phyloP scores from a whole-genome alignment of 2,888 invertebrate species.

The Melinaea marsaeus region DNA sequence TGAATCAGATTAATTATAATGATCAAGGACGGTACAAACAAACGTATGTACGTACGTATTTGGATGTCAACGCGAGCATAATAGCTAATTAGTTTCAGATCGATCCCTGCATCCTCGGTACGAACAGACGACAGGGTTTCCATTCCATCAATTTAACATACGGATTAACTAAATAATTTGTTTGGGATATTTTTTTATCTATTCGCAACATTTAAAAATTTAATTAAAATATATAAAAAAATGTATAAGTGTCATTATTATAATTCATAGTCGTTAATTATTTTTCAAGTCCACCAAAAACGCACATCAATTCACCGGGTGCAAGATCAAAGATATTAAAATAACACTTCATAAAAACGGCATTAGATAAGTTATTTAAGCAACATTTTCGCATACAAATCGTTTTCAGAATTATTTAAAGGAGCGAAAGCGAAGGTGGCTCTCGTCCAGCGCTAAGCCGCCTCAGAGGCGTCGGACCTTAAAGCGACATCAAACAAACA shows the following conservation, averaged over 20 bases:
- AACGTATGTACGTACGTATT: slow-evolving; percentile 26
- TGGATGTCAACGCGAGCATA: slow-evolving; percentile 51
- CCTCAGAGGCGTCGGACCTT: slow-evolving; percentile 53
- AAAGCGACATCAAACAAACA: slow-evolving; percentile 65
- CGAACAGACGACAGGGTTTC: slow-evolving; percentile 32
- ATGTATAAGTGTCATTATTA: no score
- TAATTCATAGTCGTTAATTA: no score
- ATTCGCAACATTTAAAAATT: no score
- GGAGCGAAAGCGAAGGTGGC: slow-evolving; percentile 34
- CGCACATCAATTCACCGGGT: not conserved
- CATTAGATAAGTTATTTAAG: slow-evolving; percentile 52
- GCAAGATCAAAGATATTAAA: slow-evolving; percentile 11
- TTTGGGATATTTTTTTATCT: no score
- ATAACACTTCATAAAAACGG: slow-evolving; percentile 31
- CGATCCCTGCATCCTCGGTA: slow-evolving; percentile 26
- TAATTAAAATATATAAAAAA: no score
- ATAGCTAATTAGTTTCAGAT: slow-evolving; percentile 57
- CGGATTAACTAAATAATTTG: no score
- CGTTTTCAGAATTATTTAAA: slow-evolving; percentile 58
- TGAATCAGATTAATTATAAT: slow-evolving; percentile 23
- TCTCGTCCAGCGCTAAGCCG: slow-evolving; percentile 51
- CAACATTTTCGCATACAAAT: slow-evolving; percentile 59
- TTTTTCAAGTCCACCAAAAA: no score
- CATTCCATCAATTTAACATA: no score
- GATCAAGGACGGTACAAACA: slow-evolving; percentile 13